Conservation (phyloP, 1,140 invertebrate genomes). For the roundworm (Caenorhabditis elegans) region WBcel235 BX284606.5:8250501-8251000, state of each 20-base stretch:
- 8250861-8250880: slow-evolving; percentile 7
- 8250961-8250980: neutral
- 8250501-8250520: too few relatives aligned
- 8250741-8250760: slow-evolving; percentile 4
- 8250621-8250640: too few relatives aligned
- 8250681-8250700: slow-evolving; percentile 39
- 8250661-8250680: slow-evolving; percentile 15
- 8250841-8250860: neutral
- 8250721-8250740: slow-evolving; percentile 38
- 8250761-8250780: too few relatives aligned
- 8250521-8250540: too few relatives aligned
- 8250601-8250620: too few relatives aligned
- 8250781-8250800: too few relatives aligned
- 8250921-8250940: neutral
- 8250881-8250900: neutral
- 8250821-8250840: too few relatives aligned
- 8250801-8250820: too few relatives aligned
- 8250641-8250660: neutral
- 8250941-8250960: slow-evolving; percentile 8
- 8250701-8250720: slow-evolving; percentile 32
- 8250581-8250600: too few relatives aligned
- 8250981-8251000: neutral
- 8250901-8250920: slow-evolving; percentile 32
- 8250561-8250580: too few relatives aligned
- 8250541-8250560: too few relatives aligned